These are phyloP conservation scores for Entelurus aequoreus DNA, from an alignment of 2,113 vertebrate species.

Conservation along the genomic window DNA sequence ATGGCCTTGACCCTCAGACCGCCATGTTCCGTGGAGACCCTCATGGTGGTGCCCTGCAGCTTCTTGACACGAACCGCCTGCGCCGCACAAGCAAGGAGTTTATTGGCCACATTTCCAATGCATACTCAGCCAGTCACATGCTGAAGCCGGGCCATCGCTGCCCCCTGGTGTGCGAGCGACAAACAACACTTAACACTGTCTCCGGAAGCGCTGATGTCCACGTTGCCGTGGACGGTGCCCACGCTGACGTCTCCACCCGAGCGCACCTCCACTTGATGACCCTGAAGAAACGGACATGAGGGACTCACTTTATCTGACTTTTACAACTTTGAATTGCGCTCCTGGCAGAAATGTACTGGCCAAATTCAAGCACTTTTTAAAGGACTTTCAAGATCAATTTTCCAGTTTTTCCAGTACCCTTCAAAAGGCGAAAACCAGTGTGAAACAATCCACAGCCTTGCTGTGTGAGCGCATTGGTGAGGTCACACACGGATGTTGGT, in stretches of 20 bases:
- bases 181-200: conserved; percentile 72
- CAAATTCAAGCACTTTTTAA: too few relatives aligned
- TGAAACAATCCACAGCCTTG: too few relatives aligned
- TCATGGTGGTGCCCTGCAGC: conserved; percentile 85
- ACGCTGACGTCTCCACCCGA: conserved; percentile 82
- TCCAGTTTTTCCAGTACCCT: too few relatives aligned
- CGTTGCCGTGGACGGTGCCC: conserved; percentile 85
- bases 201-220: conserved; percentile 77
- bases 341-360: too few relatives aligned
- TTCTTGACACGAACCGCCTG: conserved; percentile 86
- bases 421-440: too few relatives aligned
- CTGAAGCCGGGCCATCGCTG: conserved; percentile 21
- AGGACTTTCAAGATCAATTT: too few relatives aligned
- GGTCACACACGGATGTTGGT: too few relatives aligned
- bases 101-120: background rate
- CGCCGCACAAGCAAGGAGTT: conserved; percentile 14
- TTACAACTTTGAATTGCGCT: too few relatives aligned
- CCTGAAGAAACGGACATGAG: conserved; percentile 59
- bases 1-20: conserved; percentile 83
- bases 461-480: too few relatives aligned
- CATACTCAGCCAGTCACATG: background rate
- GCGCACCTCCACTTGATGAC: conserved; percentile 77
- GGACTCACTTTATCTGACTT: background rate
- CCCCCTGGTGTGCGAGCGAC: conserved; percentile 29
- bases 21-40: conserved; percentile 83